phyloP scores from a whole-genome alignment of 2,113 vertebrate genomes.

The human region GRCh38 chr5:19058501-19059000 shows the following conservation, averaged over 20 bases:
- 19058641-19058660: neutral
- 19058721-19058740: neutral
- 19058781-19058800: neutral
- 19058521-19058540: neutral
- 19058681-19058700: neutral
- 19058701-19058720: neutral
- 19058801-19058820: neutral
- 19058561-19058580: neutral
- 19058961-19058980: neutral
- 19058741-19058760: neutral
- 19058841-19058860: neutral
- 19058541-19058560: neutral
- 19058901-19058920: neutral
- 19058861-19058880: neutral
- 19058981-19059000: neutral
- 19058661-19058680: neutral
- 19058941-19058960: neutral
- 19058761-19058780: neutral
- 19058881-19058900: neutral
- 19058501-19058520: neutral
- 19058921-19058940: neutral
- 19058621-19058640: neutral
- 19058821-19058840: neutral
- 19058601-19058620: neutral
- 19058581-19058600: neutral